Evolutionary conservation across 2,888 invertebrate species (phyloP), one percentile per base, ranked within the genome.

Genomic region (Polydesmus complanatus): DNA sequence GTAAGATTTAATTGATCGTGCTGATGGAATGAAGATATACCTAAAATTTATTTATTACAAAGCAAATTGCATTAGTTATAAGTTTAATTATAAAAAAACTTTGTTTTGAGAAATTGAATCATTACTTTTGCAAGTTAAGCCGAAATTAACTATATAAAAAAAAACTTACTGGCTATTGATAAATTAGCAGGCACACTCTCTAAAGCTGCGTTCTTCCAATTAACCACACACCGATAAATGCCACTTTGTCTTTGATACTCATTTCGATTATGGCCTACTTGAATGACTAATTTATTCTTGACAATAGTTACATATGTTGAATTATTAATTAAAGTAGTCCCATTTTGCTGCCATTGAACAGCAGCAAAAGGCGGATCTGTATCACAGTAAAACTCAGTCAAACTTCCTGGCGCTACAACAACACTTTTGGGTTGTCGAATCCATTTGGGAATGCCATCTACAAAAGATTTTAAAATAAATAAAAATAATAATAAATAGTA

Each of bases 371-470:
- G 56, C n/a, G 61, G 61, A 19, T 56, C 56, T 22, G 51, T 57
- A 8, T 19, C 18, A 26, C 61, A 61, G 22, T 26, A 22, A 19
- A 61, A 57, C 25, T 61, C 56, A 23, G 52, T 48, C 26, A 23
- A 23, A 25, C 27, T 51, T 25, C 61, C 61, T 11, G 52, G 21
- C 5, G 27, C 56, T 18, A 21, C n/a, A 11, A 61, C 21, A 2
- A 37, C 11, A 37, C 22, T 52, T 19, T n/a, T 21, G 27, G 61
- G 61, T 22, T 61, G 56, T 11, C 23, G 21, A 14, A 57, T 27
- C n/a, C 58, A 61, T 47, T 37, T 61, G 3, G 61, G 61, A 22
- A 61, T 60, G 25, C 2, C 25, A 60, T 60, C 60, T 60, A 55
- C n/a, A 54, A 54, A 3, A 54, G 8, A 14, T 26, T 27, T 19